Conservation (phyloP, 2,113 vertebrate species). For the Sapayoa aenigma region DNA sequence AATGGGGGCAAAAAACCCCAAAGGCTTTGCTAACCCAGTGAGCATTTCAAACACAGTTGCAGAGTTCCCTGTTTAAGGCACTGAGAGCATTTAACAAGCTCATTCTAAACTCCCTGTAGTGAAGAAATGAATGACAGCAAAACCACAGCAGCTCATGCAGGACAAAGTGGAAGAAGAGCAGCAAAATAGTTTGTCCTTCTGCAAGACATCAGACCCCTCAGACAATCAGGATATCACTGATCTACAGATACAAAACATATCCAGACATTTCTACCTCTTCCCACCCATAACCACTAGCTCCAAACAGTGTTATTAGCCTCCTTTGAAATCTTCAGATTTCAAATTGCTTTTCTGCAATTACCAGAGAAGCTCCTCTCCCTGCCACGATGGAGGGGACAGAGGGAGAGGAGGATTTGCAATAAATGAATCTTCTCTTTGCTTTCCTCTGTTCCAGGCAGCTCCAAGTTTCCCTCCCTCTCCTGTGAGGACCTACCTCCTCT, state of each 20-base stretch:
- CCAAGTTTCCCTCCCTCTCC: background rate
- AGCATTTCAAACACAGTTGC: background rate
- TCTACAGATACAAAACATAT: background rate
- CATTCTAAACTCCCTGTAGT: background rate
- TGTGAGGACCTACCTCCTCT: background rate
- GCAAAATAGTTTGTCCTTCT: background rate
- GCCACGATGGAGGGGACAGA: too few relatives aligned
- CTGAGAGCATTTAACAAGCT: conserved; percentile 5
- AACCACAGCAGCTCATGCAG: background rate
- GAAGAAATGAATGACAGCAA: background rate
- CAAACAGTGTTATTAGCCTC: background rate
- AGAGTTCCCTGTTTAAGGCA: background rate
- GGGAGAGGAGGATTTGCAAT: fast-evolving
- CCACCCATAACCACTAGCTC: background rate
- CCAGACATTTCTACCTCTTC: background rate
- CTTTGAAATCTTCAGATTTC: background rate
- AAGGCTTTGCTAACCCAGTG: conserved; percentile 31
- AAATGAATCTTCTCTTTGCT: background rate
- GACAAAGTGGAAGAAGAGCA: background rate
- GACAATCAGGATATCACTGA: background rate
- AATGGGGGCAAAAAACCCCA: conserved; percentile 36
- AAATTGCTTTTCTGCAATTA: background rate
- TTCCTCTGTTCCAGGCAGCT: background rate
- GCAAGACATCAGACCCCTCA: background rate
- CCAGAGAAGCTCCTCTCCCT: background rate